A percentile compares a stretch with the other conserved stretches of the same genome.
Evolutionary conservation across 2,797 vertebrate species (phyloP).

Genomic region (Rhinatrema bivittatum): DNA sequence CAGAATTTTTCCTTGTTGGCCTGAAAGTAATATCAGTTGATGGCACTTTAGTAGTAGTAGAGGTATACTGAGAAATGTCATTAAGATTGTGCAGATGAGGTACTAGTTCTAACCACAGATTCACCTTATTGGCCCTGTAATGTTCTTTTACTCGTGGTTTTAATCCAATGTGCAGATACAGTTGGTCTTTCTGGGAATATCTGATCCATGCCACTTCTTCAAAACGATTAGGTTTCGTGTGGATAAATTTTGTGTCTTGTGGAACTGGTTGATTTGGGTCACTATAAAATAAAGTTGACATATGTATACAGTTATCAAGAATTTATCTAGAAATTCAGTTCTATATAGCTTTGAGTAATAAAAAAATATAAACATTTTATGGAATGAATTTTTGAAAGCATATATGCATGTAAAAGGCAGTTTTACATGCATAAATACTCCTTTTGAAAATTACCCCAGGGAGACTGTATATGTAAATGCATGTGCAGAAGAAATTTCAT

Average conservation of each 20-base stretch:
- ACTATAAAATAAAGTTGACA: conserved; percentile 47
- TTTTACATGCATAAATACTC: no score
- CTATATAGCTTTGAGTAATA: conserved; percentile 2
- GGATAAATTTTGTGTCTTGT: conserved; percentile 98
- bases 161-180: conserved; percentile 96
- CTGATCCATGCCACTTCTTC: conserved; percentile 98
- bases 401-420: no score
- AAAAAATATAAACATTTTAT: neutral
- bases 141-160: conserved; percentile 98
- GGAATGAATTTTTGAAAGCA: no score
- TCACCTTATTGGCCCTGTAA: conserved; percentile 96
- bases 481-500: no score
- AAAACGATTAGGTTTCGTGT: conserved; percentile 97
- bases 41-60: conserved; percentile 96
- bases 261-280: conserved; percentile 98
- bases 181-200: conserved; percentile 96
- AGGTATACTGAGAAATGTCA: conserved; percentile 93
- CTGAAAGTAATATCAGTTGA: conserved; percentile 87
- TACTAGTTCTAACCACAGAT: conserved; percentile 95
- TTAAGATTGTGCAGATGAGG: conserved; percentile 97
- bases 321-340: no score
- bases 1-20: conserved; percentile 82
- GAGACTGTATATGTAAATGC: no score
- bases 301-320: no score
- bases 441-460: no score